Evolutionary conservation across 1,140 invertebrate genomes (phyloP).

Genomic region (Oscheius sp.): DNA sequence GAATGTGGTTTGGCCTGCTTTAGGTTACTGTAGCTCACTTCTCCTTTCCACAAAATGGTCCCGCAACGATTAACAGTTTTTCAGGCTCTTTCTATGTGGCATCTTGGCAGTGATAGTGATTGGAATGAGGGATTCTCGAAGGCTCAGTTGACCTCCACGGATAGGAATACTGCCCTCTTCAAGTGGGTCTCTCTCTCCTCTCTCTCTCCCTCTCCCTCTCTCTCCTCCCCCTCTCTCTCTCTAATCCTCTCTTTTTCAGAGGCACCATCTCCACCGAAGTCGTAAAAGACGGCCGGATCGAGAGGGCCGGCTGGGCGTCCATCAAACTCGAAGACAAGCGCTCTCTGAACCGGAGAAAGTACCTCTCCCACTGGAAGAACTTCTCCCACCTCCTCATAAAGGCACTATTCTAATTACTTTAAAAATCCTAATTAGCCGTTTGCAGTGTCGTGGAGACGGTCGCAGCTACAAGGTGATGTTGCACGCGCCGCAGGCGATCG

Average conservation of each 20-base stretch:
- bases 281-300: constrained; percentile 37
- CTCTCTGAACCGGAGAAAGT: constrained; percentile 42
- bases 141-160: constrained; percentile 20
- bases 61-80: background rate
- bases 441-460: constrained; percentile 56
- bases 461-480: constrained; percentile 58
- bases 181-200: constrained; percentile 29
- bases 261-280: constrained; percentile 29
- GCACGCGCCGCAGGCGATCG: constrained; percentile 47
- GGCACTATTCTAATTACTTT: constrained; percentile 17
- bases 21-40: background rate
- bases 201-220: background rate
- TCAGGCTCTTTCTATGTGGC: constrained; percentile 35
- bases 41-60: constrained; percentile 2
- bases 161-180: constrained; percentile 36
- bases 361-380: constrained; percentile 33
- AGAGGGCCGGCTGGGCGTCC: constrained; percentile 42
- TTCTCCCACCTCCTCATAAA: constrained; percentile 43
- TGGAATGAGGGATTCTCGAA: constrained; percentile 44
- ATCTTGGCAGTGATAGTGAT: constrained; percentile 38
- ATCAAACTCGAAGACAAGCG: constrained; percentile 39
- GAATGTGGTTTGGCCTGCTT: no score
- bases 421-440: background rate
- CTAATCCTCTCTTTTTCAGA: constrained; percentile 16
- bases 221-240: no score